Evolutionary conservation across 2,888 invertebrate genomes (phyloP).

Genomic region (Synanthedon myopaeformis): DNA sequence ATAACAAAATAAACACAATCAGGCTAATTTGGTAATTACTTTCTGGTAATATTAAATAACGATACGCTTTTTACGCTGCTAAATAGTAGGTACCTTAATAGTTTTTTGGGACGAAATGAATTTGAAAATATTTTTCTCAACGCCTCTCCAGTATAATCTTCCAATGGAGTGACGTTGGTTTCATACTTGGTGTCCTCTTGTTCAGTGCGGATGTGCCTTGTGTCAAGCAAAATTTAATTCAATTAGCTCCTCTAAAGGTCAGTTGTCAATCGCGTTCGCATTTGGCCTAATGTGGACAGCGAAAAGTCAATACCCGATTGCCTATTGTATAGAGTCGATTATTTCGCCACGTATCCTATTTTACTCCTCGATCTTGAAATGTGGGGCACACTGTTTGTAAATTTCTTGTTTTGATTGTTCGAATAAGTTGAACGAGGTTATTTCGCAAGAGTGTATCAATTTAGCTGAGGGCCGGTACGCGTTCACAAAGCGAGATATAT

Average conservation of each 20-base stretch:
- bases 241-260: not conserved
- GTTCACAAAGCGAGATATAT: conserved; percentile 48
- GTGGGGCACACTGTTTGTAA: not conserved
- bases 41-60: too few relatives aligned
- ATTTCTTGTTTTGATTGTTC: conserved; percentile 35
- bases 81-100: too few relatives aligned
- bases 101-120: not conserved
- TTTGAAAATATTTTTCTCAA: conserved; percentile 1
- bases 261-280: not conserved
- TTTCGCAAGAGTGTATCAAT: conserved; percentile 66
- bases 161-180: too few relatives aligned
- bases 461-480: conserved; percentile 46
- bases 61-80: too few relatives aligned
- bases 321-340: not conserved
- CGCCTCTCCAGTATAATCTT: not conserved
- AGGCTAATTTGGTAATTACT: too few relatives aligned
- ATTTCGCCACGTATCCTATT: not conserved
- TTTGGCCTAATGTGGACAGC: not conserved
- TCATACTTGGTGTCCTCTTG: not conserved
- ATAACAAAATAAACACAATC: too few relatives aligned
- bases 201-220: not conserved
- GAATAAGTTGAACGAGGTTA: conserved; percentile 61
- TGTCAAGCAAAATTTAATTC: not conserved
- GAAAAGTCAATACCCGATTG: not conserved
- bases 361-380: not conserved